Evolutionary conservation across 1,140 invertebrate species (phyloP).

Genomic region (Tetragnatha versicolor): DNA sequence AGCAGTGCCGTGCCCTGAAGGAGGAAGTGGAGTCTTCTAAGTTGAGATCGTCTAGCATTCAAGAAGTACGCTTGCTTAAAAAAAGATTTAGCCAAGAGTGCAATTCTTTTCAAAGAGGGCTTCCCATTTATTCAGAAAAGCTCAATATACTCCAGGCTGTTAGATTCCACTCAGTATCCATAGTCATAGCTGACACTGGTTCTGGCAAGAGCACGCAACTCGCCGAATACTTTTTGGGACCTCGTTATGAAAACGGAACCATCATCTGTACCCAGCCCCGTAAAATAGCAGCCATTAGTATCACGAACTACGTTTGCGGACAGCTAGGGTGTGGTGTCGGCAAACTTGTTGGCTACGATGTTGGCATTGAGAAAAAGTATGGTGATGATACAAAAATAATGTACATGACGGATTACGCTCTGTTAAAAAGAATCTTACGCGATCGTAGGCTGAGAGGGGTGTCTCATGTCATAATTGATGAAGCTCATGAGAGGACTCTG

Average conservation of each 20-base stretch:
- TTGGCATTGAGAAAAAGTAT: slow-evolving; percentile 93
- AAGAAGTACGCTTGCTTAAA: slow-evolving; percentile 25
- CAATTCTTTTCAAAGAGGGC: slow-evolving; percentile 72
- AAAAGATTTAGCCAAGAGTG: slow-evolving; percentile 32
- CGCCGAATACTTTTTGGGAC: slow-evolving; percentile 83
- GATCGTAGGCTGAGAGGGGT: slow-evolving; percentile 76
- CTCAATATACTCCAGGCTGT: slow-evolving; percentile 76
- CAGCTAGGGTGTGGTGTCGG: slow-evolving; percentile 82
- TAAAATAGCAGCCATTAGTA: slow-evolving; percentile 91
- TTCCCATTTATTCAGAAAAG: slow-evolving; percentile 84
- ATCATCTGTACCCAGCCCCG: slow-evolving; percentile 96
- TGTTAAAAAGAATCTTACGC: slow-evolving; percentile 85
- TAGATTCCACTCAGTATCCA: slow-evolving; percentile 71
- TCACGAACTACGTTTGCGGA: slow-evolving; percentile 90
- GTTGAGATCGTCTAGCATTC: no score
- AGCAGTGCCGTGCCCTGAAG: not conserved
- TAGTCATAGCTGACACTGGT: slow-evolving; percentile 83
- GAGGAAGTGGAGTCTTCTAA: no score
- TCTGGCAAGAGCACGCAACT: slow-evolving; percentile 98
- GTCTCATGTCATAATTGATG: slow-evolving; percentile 90
- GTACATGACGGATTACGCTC: slow-evolving; percentile 94
- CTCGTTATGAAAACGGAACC: slow-evolving; percentile 73
- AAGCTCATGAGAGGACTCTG: slow-evolving; percentile 95
- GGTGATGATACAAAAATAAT: slow-evolving; percentile 87
- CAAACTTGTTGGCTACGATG: slow-evolving; percentile 92